These are phyloP conservation scores for Trisateles emortualis DNA, from an alignment of 2,888 invertebrate species.

Conservation along the genomic window DNA sequence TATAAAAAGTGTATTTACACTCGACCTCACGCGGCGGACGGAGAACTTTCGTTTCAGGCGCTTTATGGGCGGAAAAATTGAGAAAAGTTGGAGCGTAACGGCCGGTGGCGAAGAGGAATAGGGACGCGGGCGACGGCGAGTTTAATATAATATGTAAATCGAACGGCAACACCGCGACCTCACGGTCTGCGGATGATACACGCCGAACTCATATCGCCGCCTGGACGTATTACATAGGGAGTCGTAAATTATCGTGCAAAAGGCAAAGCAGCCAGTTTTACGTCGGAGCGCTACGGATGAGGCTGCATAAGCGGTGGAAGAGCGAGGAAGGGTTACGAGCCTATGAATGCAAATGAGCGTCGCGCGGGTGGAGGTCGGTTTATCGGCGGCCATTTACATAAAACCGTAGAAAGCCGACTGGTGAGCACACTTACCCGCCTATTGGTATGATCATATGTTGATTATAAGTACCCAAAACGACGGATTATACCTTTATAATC, in stretches of 20 bases:
- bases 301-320: conserved; percentile 73
- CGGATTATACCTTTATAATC: conserved; percentile 48
- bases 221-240: conserved; percentile 82
- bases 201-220: conserved; percentile 79
- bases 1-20: conserved; percentile 86
- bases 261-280: conserved; percentile 80
- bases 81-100: conserved; percentile 86
- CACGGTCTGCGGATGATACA: conserved; percentile 71
- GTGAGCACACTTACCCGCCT: conserved; percentile 68
- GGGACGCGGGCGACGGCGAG: conserved; percentile 71
- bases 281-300: conserved; percentile 64
- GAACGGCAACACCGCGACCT: conserved; percentile 80
- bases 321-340: conserved; percentile 84
- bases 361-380: conserved; percentile 76
- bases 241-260: conserved; percentile 85
- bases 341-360: conserved; percentile 86
- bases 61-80: conserved; percentile 86
- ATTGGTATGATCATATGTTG: conserved; percentile 68
- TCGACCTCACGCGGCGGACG: conserved; percentile 82
- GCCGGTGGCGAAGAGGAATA: conserved; percentile 79
- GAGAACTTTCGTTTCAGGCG: conserved; percentile 81
- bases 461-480: conserved; percentile 65
- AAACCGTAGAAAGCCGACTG: conserved; percentile 73
- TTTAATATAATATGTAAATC: conserved; percentile 87
- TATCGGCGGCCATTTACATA: conserved; percentile 83